Base-by-base conservation (phyloP, 2,113 vertebrate genomes). In the Phainopepla nitens region DNA sequence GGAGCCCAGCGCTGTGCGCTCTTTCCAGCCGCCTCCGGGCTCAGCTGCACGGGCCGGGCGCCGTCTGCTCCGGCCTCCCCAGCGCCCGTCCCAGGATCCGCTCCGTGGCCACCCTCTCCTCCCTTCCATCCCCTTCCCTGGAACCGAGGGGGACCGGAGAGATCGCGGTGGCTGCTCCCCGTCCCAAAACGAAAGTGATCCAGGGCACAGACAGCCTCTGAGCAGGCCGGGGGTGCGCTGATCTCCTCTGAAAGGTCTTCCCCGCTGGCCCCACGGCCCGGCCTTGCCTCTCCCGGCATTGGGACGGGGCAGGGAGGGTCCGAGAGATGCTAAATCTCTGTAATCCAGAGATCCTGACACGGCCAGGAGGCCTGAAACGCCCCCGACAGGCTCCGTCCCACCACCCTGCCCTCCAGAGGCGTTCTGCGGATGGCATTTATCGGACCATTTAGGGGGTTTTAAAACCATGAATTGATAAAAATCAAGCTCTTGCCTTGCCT, bases 221-320 rank as follows among this genome's bases (percentile, higher is more conserved):
- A 68, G 27, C 19, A 58, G 8, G 8, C 17, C 5, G 21, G 27
- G 5, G 42, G 1, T 44, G 24, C 5, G 1, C 50, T n/a, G 16
- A 24, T 28, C 19, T 36, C 14, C 19, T 53, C 23, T 13, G 13
- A 23, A 23, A 6, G 4, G 17, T 44, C 31, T 47, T 24, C 7
- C 7, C 20, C 5, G 0, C 24, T 22, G 10, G 19, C 8, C n/a
- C 62, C 19, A 1, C 1, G 4, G 11, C 10, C 42, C 11, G 7
- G 28, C 27, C 49, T 61, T 23, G 29, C 24, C 39, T 66, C n/a
- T 47, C 10, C 53, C 10, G 23, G 49, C 14, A 19, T 3, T 13
- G 53, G 42, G 19, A 64, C 6, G 9, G 21, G 10, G 4, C 33
- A 56, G 15, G 9, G 21, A 50, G 23, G 5, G 16, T 18, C 29